Base-by-base conservation (phyloP, 2,888 invertebrate species). In the Polymixis flavicincta region DNA sequence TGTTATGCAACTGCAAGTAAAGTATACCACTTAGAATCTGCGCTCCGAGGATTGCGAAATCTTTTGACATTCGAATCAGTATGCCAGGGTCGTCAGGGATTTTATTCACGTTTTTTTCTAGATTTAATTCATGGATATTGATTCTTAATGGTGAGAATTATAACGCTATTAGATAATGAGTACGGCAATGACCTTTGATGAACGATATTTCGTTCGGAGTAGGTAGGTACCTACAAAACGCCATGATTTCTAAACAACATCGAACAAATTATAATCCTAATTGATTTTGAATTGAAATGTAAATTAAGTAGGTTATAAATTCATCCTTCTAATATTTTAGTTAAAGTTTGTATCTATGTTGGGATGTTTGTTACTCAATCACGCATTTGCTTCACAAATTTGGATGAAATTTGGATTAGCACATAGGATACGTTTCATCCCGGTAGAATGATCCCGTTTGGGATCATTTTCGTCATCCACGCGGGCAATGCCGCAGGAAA, bases 1-100 rank as follows among this genome's bases (percentile, higher is more conserved):
- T 22, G n/a, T 78, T 66, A 54, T 60, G 80, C 25, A 79, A 73
- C 0, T 25, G 25, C 17, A 50, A 75, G 63, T 57, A 70, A 50
- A 75, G 63, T 57, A 70, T 65, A 48, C 28, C 25, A 65, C 42
- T 78, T 74, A 73, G 59, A 78, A 14, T 45, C n/a, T 68, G 73
- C 63, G 22, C 50, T 48, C 42, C 50, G 50, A n/a, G n/a, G 8
- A 64, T 70, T 78, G 37, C 54, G 54, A 73, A 64, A 78, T n/a
- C n/a, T 72, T 42, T 45, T 67, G 63, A 67, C 66, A 67, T 72
- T 67, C 37, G 37, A 61, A n/a, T 61, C 57, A 22, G n/a, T 50
- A 54, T 68, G 80, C 48, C 80, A 79, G n/a, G 73, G 78, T 59
- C 67, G 57, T 1, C 64, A 60, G 60, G 52, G 11, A 17, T 42